Percentiles rank a stretch among this genome's conserved stretches.
These are phyloP conservation scores for Syrmaticus mikado DNA, from an alignment of 2,113 vertebrate genomes.

Conservation along the genomic window DNA sequence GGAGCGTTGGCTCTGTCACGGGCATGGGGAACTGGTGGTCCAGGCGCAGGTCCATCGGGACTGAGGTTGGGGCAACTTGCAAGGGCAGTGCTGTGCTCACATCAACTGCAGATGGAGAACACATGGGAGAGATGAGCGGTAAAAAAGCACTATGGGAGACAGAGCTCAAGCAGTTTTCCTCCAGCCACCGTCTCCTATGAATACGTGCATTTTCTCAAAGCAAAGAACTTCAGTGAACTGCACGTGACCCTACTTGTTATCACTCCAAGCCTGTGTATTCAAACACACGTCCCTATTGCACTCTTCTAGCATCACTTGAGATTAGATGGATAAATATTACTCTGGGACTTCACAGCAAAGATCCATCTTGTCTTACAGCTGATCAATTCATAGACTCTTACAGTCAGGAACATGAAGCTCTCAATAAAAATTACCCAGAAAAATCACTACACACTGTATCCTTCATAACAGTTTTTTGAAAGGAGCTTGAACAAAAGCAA, in stretches of 20 bases:
- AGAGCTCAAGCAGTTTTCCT: neutral
- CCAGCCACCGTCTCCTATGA: neutral
- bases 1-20: slow-evolving; percentile 77
- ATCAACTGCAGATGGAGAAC: slow-evolving; percentile 81
- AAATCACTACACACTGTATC: rapidly evolving
- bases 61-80: slow-evolving; percentile 86
- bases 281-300: rapidly evolving
- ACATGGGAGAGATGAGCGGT: neutral
- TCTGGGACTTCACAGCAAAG: neutral
- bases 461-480: neutral
- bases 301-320: neutral
- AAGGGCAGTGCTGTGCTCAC: slow-evolving; percentile 91
- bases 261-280: neutral
- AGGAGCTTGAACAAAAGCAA: neutral
- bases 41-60: slow-evolving; percentile 95
- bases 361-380: neutral
- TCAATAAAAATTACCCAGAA: neutral
- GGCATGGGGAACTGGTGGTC: slow-evolving; percentile 91
- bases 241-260: rapidly evolving
- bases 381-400: neutral
- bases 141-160: neutral
- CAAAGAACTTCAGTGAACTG: rapidly evolving
- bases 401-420: neutral
- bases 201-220: rapidly evolving
- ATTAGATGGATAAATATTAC: neutral